Base-by-base conservation (phyloP, 2,113 vertebrate genomes). In the Psittacula cyanocephala region DNA sequence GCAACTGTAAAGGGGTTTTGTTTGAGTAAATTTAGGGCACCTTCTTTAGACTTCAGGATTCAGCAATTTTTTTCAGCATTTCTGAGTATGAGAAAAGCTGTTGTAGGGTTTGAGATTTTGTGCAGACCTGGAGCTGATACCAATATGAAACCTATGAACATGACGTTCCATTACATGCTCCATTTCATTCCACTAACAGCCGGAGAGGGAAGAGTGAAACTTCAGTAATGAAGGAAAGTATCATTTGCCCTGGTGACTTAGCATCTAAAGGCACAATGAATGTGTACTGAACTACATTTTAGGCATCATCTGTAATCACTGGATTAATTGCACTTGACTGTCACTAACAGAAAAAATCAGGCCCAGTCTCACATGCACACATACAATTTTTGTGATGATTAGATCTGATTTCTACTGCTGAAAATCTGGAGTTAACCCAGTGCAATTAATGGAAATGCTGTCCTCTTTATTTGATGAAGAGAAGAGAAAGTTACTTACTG, bases 111-210 rank as follows among this genome's bases (percentile, higher is more conserved):
- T 24, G 85, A 70, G 84, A 16, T 77, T 88, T 77, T 89, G 85
- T 52, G 68, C 81, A 87, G 85, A 90, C 46, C 89, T 86, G 91
- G 78, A 95, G 95, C 89, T 74, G 78, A 47, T 50, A 28, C 14
- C 68, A 33, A 28, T 46, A 39, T 53, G 71, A 72, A 67, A 88
- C 75, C 81, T 39, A 2, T 62, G 91, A 53, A 93, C 55, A 39
- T 49, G 67, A 88, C 13, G 13, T 83, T 74, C 87, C 76, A 89
- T 94, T 91, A 89, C 87, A 89, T 93, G 93, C 95, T 91, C 87
- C 85, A 83, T 94, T 96, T 96, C 91, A 80, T 88, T 18, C 46
- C 43, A n/a, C 84, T 77, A 4, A 85, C 27, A 95, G 91, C 81
- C 55, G 17, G 75, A 77, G 81, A 89, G 71, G 50, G 71, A 86